phyloP scores from a whole-genome alignment of 2,113 vertebrate species.

The Cryptomyrus ogoouensis region DNA sequence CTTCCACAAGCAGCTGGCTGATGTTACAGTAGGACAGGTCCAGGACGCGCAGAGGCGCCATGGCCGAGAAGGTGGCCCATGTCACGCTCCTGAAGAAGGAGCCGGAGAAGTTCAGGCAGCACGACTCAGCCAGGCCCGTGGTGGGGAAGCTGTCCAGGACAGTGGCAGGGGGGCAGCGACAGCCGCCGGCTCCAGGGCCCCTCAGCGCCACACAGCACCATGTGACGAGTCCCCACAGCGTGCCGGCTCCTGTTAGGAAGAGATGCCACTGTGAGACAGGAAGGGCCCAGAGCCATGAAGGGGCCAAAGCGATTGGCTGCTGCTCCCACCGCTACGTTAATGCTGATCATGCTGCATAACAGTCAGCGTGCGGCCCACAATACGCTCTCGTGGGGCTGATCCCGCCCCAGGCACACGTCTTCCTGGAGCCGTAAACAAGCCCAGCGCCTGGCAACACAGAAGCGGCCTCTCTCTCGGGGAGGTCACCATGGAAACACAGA shows the following conservation, averaged over 20 bases:
- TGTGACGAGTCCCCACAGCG: slow-evolving; percentile 38
- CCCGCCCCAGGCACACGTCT: slow-evolving; percentile 22
- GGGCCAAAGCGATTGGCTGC: neutral
- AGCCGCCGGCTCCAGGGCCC: slow-evolving; percentile 34
- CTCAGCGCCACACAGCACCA: slow-evolving; percentile 22
- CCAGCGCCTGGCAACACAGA: slow-evolving; percentile 39
- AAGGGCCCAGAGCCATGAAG: neutral
- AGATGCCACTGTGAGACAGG: neutral
- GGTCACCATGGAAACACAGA: slow-evolving; percentile 48
- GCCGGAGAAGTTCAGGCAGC: slow-evolving; percentile 76
- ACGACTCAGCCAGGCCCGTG: slow-evolving; percentile 41
- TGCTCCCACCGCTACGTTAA: neutral
- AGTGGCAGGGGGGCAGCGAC: slow-evolving; percentile 58
- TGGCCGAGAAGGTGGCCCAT: slow-evolving; percentile 59
- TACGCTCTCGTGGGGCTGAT: neutral
- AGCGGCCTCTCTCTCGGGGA: slow-evolving; percentile 31
- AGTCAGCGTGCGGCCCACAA: neutral
- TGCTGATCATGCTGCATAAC: neutral
- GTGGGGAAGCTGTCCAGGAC: slow-evolving; percentile 53
- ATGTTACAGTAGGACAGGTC: slow-evolving; percentile 73
- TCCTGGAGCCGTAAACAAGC: slow-evolving; percentile 25
- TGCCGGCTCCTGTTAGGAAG: slow-evolving; percentile 21
- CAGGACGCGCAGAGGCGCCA: slow-evolving; percentile 55
- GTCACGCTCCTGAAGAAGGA: slow-evolving; percentile 58
- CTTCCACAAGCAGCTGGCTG: slow-evolving; percentile 32